A percentile compares a stretch with the other conserved stretches of the same genome.
Conservation (phyloP, 2,888 invertebrate species). For the Clistopyga incitator region DNA sequence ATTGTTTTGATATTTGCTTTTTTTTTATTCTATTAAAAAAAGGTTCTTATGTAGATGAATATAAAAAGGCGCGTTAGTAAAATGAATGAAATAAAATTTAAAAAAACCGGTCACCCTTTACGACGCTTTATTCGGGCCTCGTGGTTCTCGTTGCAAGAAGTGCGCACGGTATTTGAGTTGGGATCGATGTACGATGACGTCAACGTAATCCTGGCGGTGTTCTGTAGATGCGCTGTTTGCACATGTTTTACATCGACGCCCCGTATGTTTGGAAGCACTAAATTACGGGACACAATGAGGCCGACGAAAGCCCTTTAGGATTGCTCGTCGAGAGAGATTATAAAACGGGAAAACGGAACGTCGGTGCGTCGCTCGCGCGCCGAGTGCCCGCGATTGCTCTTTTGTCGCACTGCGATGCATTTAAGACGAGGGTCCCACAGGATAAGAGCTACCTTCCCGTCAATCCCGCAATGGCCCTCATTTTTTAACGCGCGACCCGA, state of each 20-base stretch:
- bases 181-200: slow-evolving; percentile 58
- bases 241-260: slow-evolving; percentile 79
- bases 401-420: slow-evolving; percentile 66
- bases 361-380: slow-evolving; percentile 21
- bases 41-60: no score
- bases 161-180: slow-evolving; percentile 35
- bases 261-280: slow-evolving; percentile 84
- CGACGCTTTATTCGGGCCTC: not conserved
- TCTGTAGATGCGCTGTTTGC: slow-evolving; percentile 74
- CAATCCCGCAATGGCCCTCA: not conserved
- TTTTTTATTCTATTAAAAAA: no score
- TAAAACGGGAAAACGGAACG: slow-evolving; percentile 76
- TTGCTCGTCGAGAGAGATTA: slow-evolving; percentile 78
- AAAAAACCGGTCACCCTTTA: not conserved
- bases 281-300: slow-evolving; percentile 83
- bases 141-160: slow-evolving; percentile 12
- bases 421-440: slow-evolving; percentile 9
- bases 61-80: no score
- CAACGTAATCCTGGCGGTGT: slow-evolving; percentile 60
- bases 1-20: no score
- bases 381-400: slow-evolving; percentile 71
- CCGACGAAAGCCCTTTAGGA: slow-evolving; percentile 76
- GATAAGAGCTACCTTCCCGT: not conserved
- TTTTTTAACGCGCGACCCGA: not conserved
- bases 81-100: no score